Evolutionary conservation across 2,113 vertebrate species (phyloP), one percentile per base, ranked within the genome.

Genomic region (Dasypus novemcinctus): DNA sequence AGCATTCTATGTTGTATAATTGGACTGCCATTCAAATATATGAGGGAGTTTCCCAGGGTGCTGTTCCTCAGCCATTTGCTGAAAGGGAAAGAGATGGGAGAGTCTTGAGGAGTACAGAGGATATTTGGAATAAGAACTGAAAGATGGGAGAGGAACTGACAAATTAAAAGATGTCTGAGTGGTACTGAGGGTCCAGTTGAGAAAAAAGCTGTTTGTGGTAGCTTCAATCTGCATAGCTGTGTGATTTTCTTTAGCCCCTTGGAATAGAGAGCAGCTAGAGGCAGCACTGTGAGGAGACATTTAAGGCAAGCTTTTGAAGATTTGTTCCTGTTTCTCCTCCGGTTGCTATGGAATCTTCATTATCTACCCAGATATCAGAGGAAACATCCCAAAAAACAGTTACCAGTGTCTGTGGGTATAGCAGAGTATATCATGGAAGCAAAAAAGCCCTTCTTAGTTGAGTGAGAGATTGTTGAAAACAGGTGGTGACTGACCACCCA

Each of bases 281-380:
- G 31, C 20, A 96, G 13, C 14, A 63, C 33, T 66, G 61, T 72
- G 33, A 83, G 9, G 20, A 64, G 71, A 95, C 46, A 13, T 80
- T 94, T 84, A 90, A 96, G 25, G n/a, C 94, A 90, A 75, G 1
- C 2, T 84, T 95, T 81, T 61, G 29, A 64, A 64, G 27, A 74
- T 82, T 91, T 74, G 17, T 85, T 93, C 52, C 80, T 95, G 18
- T 83, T 25, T 90, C 52, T 94, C 36, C 7, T 93, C 79, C 61
- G 78, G 61, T 54, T 96, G 52, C 11, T 57, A 71, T 4, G 25
- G 10, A 63, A 72, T 20, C 52, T 86, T 61, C 52, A 52, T 91
- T 68, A 85, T 59, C 36, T 84, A 91, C 7, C 17, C 25, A 87
- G n/a, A 86, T 92, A 79, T 95, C n/a, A 93, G 52, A 11, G 52